Evolutionary conservation across 2,888 invertebrate genomes (phyloP).

Genomic region (Trissoscelio sp.): DNA sequence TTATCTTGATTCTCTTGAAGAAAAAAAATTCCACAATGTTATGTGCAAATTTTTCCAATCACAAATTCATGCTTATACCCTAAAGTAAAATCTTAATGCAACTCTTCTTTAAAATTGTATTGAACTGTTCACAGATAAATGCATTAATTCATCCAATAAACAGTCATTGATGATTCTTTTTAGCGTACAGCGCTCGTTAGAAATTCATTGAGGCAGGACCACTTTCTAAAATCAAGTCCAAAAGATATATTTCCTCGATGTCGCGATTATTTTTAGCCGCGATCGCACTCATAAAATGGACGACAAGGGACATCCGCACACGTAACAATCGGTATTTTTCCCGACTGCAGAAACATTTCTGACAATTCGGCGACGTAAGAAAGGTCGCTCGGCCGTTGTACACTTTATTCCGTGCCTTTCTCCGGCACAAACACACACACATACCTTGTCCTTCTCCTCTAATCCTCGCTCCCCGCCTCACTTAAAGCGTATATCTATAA

Average conservation of each 20-base stretch:
- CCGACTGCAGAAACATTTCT: constrained; percentile 11
- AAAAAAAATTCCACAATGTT: constrained; percentile 27
- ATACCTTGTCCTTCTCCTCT: constrained; percentile 57
- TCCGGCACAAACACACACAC: constrained; percentile 39
- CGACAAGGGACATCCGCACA: constrained; percentile 1
- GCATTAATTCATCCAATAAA: constrained; percentile 16
- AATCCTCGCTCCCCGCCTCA: constrained; percentile 45
- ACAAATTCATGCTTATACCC: no score
- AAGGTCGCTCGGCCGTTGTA: constrained; percentile 50
- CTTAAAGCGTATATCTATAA: constrained; percentile 40
- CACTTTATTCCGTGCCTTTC: constrained; percentile 48
- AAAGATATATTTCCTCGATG: constrained; percentile 7
- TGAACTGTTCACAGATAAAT: no score
- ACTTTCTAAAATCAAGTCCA: constrained; percentile 41
- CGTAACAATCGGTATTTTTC: constrained; percentile 33
- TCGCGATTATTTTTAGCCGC: constrained; percentile 18
- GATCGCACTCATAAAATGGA: constrained; percentile 18
- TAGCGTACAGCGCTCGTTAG: constrained; percentile 20
- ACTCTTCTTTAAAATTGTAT: no score
- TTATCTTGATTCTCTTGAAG: constrained; percentile 40
- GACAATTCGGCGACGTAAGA: constrained; percentile 59
- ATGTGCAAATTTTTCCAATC: constrained; percentile 22
- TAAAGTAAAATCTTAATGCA: no score
- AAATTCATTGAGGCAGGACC: constrained; percentile 61
- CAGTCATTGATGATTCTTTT: constrained; percentile 32